phyloP scores from a whole-genome alignment of 2,888 invertebrate genomes.

The Didymodactylos carnosus region DNA sequence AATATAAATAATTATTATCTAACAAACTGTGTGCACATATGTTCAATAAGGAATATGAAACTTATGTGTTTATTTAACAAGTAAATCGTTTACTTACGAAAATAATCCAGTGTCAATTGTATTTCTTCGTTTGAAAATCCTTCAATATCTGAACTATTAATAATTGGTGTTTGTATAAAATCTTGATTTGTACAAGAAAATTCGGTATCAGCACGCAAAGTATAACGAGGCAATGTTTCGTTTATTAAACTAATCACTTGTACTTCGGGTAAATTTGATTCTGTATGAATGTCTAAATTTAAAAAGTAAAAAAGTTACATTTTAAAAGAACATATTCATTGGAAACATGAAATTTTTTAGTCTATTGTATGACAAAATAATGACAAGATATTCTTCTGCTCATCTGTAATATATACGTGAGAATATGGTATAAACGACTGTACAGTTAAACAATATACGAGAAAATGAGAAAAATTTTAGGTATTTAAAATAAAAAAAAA shows the following conservation, averaged over 20 bases:
- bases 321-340: no score
- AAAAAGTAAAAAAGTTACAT: no score
- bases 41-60: no score
- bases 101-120: neutral
- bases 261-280: neutral
- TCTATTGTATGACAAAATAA: no score
- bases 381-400: no score
- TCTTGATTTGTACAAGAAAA: neutral
- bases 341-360: no score
- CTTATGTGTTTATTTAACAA: neutral
- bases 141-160: neutral
- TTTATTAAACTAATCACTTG: neutral
- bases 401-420: no score
- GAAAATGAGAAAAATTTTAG: no score
- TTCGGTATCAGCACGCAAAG: neutral
- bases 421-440: no score
- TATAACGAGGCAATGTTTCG: neutral
- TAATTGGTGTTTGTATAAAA: neutral
- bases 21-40: neutral
- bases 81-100: neutral
- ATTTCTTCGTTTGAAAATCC: neutral
- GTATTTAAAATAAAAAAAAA: no score
- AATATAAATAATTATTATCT: no score
- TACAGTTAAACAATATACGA: no score
- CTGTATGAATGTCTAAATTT: neutral